Evolutionary conservation across 2,797 vertebrate species (phyloP), one percentile per base, ranked within the genome.

Genomic region (Xenops minutus): DNA sequence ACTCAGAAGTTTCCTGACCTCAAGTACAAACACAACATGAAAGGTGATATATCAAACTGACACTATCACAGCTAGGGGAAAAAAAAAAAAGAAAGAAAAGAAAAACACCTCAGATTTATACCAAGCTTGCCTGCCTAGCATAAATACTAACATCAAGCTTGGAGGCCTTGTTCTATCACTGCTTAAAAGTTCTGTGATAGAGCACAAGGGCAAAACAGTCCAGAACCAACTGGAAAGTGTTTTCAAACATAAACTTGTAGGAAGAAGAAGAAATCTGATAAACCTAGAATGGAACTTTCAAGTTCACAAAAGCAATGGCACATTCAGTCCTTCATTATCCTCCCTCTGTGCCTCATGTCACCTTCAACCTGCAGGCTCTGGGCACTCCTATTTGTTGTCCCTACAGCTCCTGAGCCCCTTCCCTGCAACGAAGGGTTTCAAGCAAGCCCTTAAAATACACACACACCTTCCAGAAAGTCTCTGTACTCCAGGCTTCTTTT

Each of bases 1-100:
- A 93, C 78, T 95, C 66, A 91, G 96, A 96, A 96, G 90, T 96
- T 97, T 96, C 75, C 92, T 96, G 92, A 96, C 97, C 88, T 92
- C 93, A 95, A 95, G 85, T 97, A 95, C 93, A 96, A 93, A 96
- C 93, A 93, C 91, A 96, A 84, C 88, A 93, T 88, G 88, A 97
- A 95, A 95, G 95, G 96, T 95, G 96, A 97, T 97, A 94, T 63
- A 97, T 97, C 97, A 97, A 97, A 96, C 91, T 96, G 96, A 97
- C 97, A 96, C 96, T 97, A 97, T 96, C 97, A 93, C 92, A 72
- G 88, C 61, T 76, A 87, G 88, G 49, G 0, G 2, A 26, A 36
- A 78, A 44, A 43, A 39, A 44, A 43, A 80, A 20, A 7, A 27
- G 6, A 62, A 62, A 54, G 22, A 55, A 82, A 77, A 77, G 54